Base-by-base conservation (phyloP, 2,797 vertebrate species). In the Hydrolagus colliei region DNA sequence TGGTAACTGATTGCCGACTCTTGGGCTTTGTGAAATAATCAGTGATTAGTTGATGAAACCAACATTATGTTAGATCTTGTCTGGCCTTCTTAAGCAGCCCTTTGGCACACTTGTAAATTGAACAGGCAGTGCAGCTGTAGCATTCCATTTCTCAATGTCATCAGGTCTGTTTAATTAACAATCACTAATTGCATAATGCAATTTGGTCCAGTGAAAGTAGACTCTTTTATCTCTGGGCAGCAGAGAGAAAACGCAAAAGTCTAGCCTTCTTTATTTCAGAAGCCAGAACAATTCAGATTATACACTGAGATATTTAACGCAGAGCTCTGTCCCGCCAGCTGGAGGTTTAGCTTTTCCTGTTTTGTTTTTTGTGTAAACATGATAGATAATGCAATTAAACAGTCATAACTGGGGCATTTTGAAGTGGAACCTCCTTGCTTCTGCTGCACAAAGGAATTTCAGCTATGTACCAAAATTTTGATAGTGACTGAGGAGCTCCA, bases 61-160 rank as follows among this genome's bases (percentile, higher is more conserved):
- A 52, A 6, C 41, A 52, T 52, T 52, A 52, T 6, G 27, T 6
- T 52, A 52, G 3, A 52, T 52, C 41, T 52, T 52, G 41, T 52
- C 41, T 52, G 41, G 41, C 6, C 41, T 6, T 52, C 41, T 52
- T 3, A 52, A 3, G 41, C 41, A 52, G 41, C 41, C 41, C 41
- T 52, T 6, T 52, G 41, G 41, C 41, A 3, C 41, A 52, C 41
- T 6, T 6, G 6, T 3, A 52, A 6, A 27, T 27, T 27, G 27
- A n/a, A 6, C 1, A 41, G 32, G 32, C 79, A 84, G 68, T 3
- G 6, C 41, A 52, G 41, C 41, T 52, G 41, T 52, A 52, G 41
- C 41, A 84, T 84, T 84, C 65, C 79, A 52, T 71, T 68, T 71
- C 52, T 84, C 79, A 71, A 41, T 84, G 79, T 71, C 41, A n/a